These are phyloP conservation scores for Melanotaenia duboulayi DNA, from an alignment of 2,113 vertebrate genomes.

Conservation along the genomic window DNA sequence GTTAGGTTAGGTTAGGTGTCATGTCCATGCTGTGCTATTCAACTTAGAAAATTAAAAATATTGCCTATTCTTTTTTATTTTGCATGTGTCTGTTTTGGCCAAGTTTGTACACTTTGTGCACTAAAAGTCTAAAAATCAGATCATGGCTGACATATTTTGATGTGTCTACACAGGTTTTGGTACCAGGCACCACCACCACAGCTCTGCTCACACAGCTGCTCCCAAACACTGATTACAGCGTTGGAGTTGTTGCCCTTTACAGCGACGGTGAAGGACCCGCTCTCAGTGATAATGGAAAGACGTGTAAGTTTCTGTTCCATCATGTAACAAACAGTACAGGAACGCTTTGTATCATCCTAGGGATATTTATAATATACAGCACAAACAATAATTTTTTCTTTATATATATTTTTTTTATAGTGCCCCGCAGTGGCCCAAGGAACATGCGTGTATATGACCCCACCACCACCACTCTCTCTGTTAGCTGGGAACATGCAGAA, in stretches of 20 bases:
- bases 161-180: conserved; percentile 82
- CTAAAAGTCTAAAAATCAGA: too few species aligned
- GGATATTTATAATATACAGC: not conserved
- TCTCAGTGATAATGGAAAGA: conserved; percentile 86
- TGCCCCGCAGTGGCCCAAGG: conserved; percentile 92
- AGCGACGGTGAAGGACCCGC: conserved; percentile 91
- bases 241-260: conserved; percentile 91
- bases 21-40: not conserved
- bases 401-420: conserved; percentile 68
- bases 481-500: conserved; percentile 93
- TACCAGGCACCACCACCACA: conserved; percentile 86
- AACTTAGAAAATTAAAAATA: not conserved
- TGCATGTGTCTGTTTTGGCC: not conserved
- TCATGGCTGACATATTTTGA: conserved; percentile 1
- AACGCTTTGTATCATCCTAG: not conserved
- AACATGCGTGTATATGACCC: conserved; percentile 91
- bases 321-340: not conserved
- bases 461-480: conserved; percentile 92
- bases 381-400: not conserved
- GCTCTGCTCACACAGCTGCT: conserved; percentile 87
- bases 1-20: too few species aligned
- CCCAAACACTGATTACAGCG: conserved; percentile 90
- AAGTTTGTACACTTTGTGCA: not conserved
- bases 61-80: not conserved
- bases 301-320: conserved; percentile 84